Evolutionary conservation across 2,888 invertebrate species (phyloP).

Genomic region (Machimus atricapillus): DNA sequence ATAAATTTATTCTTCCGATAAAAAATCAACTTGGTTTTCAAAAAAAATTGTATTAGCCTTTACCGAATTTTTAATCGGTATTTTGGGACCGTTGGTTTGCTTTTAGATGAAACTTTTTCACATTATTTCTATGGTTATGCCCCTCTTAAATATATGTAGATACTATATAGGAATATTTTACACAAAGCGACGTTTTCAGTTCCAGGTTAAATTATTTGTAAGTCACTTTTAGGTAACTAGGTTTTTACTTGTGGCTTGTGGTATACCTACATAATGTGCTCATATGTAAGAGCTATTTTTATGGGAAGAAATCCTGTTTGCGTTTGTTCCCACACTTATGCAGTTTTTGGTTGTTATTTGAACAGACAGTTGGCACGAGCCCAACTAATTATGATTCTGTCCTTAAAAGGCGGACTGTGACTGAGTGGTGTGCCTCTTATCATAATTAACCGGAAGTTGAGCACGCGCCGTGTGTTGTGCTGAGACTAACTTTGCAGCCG

Average conservation of each 20-base stretch:
- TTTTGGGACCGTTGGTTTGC: no score
- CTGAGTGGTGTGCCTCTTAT: conserved; percentile 46
- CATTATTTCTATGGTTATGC: no score
- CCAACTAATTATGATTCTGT: not conserved
- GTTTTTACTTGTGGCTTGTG: not conserved
- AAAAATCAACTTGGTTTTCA: no score
- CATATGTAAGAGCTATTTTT: not conserved
- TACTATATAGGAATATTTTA: no score
- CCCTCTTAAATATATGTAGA: no score
- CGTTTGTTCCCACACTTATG: not conserved
- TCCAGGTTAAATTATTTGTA: not conserved
- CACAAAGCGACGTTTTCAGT: no score
- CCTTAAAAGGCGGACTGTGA: not conserved
- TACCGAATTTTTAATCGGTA: no score
- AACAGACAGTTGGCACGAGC: conserved; percentile 18
- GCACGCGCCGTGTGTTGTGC: conserved; percentile 57
- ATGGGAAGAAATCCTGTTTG: not conserved
- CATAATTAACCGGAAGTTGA: conserved; percentile 62
- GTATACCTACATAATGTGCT: no score
- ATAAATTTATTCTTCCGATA: no score
- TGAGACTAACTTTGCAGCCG: not conserved
- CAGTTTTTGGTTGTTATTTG: not conserved
- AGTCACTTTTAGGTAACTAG: not conserved
- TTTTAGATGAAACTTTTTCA: no score
- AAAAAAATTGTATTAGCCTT: no score